Evolutionary conservation across 92 coral and sea anemone genomes (phyloP).

Genomic region (Phenganax stokvisi): DNA sequence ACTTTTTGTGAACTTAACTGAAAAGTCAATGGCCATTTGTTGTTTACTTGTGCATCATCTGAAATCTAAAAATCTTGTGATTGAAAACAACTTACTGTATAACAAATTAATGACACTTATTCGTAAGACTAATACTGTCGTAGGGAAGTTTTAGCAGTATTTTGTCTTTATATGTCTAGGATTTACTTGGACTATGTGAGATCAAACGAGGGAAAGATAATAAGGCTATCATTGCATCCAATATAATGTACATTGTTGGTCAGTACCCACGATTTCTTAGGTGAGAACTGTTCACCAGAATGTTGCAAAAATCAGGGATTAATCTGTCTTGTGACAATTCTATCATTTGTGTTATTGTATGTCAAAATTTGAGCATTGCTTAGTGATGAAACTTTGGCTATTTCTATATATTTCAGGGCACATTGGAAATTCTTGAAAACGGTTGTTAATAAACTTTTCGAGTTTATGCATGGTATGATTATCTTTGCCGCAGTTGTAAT

Average conservation of each 20-base stretch:
- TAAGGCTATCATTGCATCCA: slow-evolving; percentile 98
- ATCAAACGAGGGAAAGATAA: slow-evolving; percentile 98
- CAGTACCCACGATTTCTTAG: slow-evolving; percentile 95
- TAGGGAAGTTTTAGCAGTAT: slow-evolving; percentile 7
- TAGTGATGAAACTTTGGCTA: too few species aligned
- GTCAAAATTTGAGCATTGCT: too few species aligned
- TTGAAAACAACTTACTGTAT: too few species aligned
- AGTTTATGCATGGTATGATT: slow-evolving; percentile 93
- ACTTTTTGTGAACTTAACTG: too few species aligned
- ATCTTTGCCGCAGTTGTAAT: not conserved
- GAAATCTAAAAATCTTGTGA: too few species aligned
- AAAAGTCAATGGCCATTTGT: too few species aligned
- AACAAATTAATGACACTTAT: too few species aligned
- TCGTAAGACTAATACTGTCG: too few species aligned
- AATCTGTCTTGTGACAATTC: not conserved
- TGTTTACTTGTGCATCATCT: too few species aligned
- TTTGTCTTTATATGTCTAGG: slow-evolving; percentile 47
- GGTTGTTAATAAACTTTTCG: slow-evolving; percentile 94
- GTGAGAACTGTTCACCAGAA: slow-evolving; percentile 33
- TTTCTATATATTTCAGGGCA: slow-evolving; percentile 48
- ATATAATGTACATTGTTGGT: slow-evolving; percentile 98
- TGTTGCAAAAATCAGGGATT: not conserved
- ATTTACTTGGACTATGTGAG: slow-evolving; percentile 94
- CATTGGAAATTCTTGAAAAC: slow-evolving; percentile 98
- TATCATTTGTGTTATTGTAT: not conserved